Evolutionary conservation across 2,113 vertebrate genomes (phyloP).

Genomic region (rat (Rattus norvegicus)): DNA sequence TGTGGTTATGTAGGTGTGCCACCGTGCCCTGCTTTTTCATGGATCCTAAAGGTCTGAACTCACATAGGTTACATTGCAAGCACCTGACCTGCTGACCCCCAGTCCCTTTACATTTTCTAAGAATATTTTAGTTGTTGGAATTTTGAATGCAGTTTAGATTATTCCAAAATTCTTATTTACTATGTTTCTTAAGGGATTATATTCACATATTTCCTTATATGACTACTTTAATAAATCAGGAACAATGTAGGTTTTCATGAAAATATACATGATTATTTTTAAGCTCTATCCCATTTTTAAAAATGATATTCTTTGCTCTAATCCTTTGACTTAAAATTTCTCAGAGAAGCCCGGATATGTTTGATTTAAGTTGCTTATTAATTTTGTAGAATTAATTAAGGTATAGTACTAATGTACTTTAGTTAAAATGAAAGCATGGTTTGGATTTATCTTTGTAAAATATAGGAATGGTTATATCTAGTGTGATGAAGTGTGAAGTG

Average conservation of each 20-base stretch:
- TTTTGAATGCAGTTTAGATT: constrained; percentile 9
- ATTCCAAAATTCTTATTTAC: neutral
- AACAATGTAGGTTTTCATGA: neutral
- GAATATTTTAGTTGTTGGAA: constrained; percentile 5
- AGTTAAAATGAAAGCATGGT: constrained; percentile 37
- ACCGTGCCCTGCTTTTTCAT: neutral
- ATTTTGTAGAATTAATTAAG: constrained; percentile 38
- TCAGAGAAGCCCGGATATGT: neutral
- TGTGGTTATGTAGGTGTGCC: no score
- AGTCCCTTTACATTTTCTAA: neutral
- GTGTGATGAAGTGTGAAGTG: neutral
- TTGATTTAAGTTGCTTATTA: constrained; percentile 31
- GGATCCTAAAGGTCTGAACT: neutral
- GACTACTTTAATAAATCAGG: constrained; percentile 16
- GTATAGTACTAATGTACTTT: neutral
- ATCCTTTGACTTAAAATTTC: constrained; percentile 47
- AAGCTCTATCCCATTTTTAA: neutral
- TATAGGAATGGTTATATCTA: neutral
- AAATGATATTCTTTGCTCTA: constrained; percentile 15
- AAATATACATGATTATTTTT: neutral
- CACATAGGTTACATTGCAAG: neutral
- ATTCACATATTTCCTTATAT: constrained; percentile 25
- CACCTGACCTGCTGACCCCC: neutral
- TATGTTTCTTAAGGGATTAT: neutral
- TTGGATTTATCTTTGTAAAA: constrained; percentile 17